Evolutionary conservation across 2,888 invertebrate genomes (phyloP).

Genomic region (Eristalis pertinax): DNA sequence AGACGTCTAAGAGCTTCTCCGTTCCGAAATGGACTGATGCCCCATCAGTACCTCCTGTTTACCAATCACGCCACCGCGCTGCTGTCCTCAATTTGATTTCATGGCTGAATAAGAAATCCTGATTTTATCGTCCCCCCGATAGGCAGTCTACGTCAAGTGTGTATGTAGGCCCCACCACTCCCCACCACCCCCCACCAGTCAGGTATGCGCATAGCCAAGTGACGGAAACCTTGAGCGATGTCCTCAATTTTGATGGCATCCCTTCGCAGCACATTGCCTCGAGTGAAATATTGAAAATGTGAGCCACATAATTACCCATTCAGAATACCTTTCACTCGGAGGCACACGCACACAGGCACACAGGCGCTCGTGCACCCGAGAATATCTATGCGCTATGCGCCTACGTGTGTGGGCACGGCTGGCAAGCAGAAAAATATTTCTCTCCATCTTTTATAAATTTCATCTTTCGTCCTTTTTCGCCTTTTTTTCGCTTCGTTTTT

Average conservation of each 20-base stretch:
- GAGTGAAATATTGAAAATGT: conserved; percentile 47
- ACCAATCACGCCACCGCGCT: not conserved
- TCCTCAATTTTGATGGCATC: not conserved
- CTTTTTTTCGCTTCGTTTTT: not conserved
- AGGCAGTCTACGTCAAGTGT: not conserved
- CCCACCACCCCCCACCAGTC: no score
- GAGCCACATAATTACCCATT: conserved; percentile 66
- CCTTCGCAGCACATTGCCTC: conserved; percentile 41
- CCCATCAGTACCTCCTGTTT: not conserved
- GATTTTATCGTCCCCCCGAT: not conserved
- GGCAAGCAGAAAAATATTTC: conserved; percentile 70
- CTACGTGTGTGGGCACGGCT: conserved; percentile 23
- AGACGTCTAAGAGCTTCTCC: not conserved
- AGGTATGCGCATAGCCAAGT: not conserved
- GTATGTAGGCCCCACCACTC: not conserved
- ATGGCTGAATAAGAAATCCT: not conserved
- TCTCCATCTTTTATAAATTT: conserved; percentile 68
- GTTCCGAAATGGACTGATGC: not conserved
- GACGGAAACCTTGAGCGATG: not conserved
- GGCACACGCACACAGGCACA: conserved; percentile 9
- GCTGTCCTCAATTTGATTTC: not conserved
- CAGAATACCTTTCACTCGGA: conserved; percentile 57
- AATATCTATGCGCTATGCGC: not conserved
- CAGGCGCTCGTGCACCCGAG: not conserved
- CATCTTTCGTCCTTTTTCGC: conserved; percentile 18